Evolutionary conservation across 2,888 invertebrate species (phyloP), one percentile per base, ranked within the genome.

Genomic region (Ennomos quercinarius): DNA sequence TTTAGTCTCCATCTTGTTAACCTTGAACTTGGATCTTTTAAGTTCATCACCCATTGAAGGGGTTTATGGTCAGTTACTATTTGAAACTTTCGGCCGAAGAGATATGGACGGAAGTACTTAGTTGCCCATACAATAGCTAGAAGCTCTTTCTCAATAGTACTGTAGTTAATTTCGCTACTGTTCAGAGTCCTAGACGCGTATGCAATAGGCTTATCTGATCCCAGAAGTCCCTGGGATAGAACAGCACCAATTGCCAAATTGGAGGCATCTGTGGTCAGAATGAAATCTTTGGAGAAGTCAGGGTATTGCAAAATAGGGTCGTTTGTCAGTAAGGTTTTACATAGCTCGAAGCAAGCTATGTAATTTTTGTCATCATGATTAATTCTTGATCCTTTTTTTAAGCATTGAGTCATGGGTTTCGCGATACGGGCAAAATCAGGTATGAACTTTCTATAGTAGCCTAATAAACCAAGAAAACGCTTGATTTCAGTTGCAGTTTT

Each of bases 21-120:
- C 17, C 17, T 17, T 3, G 17, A 17, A 17, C 17, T 17, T 17
- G 17, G 17, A 17, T 17, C 17, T 17, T 17, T 17, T 17, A 17
- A 17, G 17, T 17, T 17, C 17, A 17, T 17, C 17, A 63, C 11
- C 67, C 64, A 52, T 48, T 62, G 47, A 2, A 59, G 40, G 2
- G 81, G 78, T 53, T 70, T 72, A 61, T 86, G 84, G 56, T 85
- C 85, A 0, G 80, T 83, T 8, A 76, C 44, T 5, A 86, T 74
- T 13, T 54, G 70, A 48, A 86, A 86, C 58, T 76, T 71, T 11
- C 67, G 61, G 6, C 79, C 80, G 43, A 73, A 79, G 5, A 81
- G 45, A 46, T 77, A 78, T 9, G 77, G 77, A 44, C 76, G 17
- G 17, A 17, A 17, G 17, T 17, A 17, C 17, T 17, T 17, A 17